phyloP scores from a whole-genome alignment of 2,113 vertebrate genomes.

The Saccopteryx leptura region DNA sequence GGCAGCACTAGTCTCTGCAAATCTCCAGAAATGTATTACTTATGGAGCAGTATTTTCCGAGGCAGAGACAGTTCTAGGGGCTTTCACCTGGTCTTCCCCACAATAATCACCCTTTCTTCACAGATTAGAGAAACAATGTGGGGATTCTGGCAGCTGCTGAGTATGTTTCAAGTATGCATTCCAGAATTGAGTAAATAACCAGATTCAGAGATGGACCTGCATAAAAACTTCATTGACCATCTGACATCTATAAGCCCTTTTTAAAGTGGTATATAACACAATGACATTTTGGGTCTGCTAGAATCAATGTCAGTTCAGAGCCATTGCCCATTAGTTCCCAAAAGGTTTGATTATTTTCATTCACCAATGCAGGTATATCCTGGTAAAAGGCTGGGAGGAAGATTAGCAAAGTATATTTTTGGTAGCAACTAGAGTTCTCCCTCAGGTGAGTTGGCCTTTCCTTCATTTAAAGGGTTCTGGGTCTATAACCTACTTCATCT shows the following conservation, averaged over 20 bases:
- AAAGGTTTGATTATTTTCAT: not conserved
- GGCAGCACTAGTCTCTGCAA: not conserved
- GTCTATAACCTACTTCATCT: no score
- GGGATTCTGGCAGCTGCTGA: not conserved
- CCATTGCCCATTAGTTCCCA: not conserved
- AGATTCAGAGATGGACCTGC: not conserved
- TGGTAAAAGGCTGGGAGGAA: not conserved
- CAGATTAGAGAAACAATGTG: not conserved
- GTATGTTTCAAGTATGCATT: not conserved
- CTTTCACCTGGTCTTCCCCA: not conserved
- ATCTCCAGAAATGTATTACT: not conserved
- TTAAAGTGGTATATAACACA: not conserved
- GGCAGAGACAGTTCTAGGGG: not conserved
- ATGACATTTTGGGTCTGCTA: not conserved
- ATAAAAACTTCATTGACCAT: not conserved
- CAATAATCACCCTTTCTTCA: not conserved
- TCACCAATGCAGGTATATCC: not conserved
- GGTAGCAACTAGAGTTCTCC: not conserved
- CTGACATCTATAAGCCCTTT: not conserved
- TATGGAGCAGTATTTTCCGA: not conserved
- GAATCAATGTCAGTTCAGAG: not conserved
- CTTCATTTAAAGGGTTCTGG: not conserved
- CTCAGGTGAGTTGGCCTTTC: not conserved
- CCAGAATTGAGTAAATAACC: not conserved
- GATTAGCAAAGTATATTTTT: not conserved